Conservation (phyloP, 1,140 invertebrate genomes). For the Drosophila ambigua region DNA sequence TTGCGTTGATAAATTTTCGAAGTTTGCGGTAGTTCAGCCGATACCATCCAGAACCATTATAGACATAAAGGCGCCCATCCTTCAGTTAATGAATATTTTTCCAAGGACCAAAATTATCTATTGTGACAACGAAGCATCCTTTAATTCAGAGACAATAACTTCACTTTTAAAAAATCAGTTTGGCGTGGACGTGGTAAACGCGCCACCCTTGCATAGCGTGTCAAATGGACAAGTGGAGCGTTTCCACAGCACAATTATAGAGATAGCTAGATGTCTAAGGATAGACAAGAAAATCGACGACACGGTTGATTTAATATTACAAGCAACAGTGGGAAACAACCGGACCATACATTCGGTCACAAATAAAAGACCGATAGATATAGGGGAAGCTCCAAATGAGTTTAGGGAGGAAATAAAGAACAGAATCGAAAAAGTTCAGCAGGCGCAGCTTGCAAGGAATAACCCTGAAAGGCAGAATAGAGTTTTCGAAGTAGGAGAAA, state of each 20-base stretch:
- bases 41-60: constrained; percentile 27
- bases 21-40: constrained; percentile 33
- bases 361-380: neutral
- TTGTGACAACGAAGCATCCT: constrained; percentile 30
- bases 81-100: no score
- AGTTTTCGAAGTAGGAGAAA: no score
- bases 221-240: constrained; percentile 46
- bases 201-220: constrained; percentile 24
- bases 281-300: constrained; percentile 26
- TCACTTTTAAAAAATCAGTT: constrained; percentile 5
- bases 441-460: no score
- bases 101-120: constrained; percentile 21
- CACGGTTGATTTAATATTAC: constrained; percentile 31
- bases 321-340: constrained; percentile 32
- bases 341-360: constrained; percentile 27
- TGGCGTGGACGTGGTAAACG: constrained; percentile 10
- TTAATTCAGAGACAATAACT: neutral
- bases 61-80: constrained; percentile 13
- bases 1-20: constrained; percentile 37
- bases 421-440: no score
- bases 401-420: no score
- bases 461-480: no score
- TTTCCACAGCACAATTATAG: constrained; percentile 38
- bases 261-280: constrained; percentile 39
- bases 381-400: no score